phyloP scores from a whole-genome alignment of 2,888 invertebrate species.

The Xestia xanthographa region DNA sequence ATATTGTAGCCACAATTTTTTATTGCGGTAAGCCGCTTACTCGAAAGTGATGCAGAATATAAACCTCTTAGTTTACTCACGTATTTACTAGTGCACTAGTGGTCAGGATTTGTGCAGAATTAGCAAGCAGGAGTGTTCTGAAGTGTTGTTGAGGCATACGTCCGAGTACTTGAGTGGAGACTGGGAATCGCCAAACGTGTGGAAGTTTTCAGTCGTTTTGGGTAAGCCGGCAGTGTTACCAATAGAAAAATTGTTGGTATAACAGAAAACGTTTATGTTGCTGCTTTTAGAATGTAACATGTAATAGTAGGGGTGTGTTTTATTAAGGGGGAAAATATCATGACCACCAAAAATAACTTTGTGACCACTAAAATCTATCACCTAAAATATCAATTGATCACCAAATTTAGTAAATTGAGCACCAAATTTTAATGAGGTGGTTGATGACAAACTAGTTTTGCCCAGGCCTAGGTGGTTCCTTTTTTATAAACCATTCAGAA shows the following conservation, averaged over 20 bases:
- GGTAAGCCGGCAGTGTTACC: background rate
- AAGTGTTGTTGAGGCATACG: slow-evolving; percentile 33
- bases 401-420: too few relatives aligned
- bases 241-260: background rate
- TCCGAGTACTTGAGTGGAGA: slow-evolving; percentile 22
- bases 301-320: too few relatives aligned
- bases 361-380: too few relatives aligned
- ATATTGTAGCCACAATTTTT: slow-evolving; percentile 8
- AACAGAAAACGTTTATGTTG: slow-evolving; percentile 11
- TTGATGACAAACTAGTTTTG: too few relatives aligned
- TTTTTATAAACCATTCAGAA: too few relatives aligned
- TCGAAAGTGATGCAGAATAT: slow-evolving; percentile 1
- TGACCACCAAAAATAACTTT: too few relatives aligned
- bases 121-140: slow-evolving; percentile 31
- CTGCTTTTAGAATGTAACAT: background rate
- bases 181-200: slow-evolving; percentile 11
- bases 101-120: slow-evolving; percentile 29
- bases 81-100: slow-evolving; percentile 11
- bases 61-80: slow-evolving; percentile 20
- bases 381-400: too few relatives aligned
- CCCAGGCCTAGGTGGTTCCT: too few relatives aligned
- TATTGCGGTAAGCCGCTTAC: background rate
- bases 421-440: too few relatives aligned
- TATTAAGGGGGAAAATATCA: too few relatives aligned
- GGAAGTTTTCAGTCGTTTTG: slow-evolving; percentile 18